Evolutionary conservation across 2,888 invertebrate genomes (phyloP).

Genomic region (Leptinotarsa juncta): DNA sequence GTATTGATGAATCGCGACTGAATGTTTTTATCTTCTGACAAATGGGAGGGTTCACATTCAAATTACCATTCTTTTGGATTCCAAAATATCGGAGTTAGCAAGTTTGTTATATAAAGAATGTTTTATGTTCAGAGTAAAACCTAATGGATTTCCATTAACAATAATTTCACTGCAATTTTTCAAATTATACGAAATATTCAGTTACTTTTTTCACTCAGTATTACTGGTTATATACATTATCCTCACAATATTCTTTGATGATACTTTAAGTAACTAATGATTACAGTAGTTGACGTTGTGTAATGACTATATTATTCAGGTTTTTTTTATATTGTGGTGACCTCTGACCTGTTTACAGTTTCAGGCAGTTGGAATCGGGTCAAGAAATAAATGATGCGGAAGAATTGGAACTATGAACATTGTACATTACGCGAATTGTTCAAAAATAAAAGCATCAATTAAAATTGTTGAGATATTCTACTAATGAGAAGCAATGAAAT

Average conservation of each 20-base stretch:
- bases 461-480: not conserved
- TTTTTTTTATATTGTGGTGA: not conserved
- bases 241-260: not conserved
- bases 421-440: not conserved
- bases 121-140: no score
- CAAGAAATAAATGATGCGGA: not conserved
- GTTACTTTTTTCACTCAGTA: not conserved
- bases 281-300: not conserved
- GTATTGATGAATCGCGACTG: no score
- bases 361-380: not conserved
- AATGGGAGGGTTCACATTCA: no score
- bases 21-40: no score
- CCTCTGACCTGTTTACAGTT: constrained; percentile 3
- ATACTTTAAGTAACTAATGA: not conserved
- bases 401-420: not conserved
- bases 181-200: no score
- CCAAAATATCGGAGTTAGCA: no score
- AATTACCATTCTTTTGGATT: no score
- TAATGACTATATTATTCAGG: constrained; percentile 11
- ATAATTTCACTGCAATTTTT: no score
- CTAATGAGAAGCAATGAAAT: not conserved
- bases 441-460: not conserved
- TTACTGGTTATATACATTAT: not conserved
- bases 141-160: no score
- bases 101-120: no score